Evolutionary conservation across 2,888 invertebrate species (phyloP), one percentile per base, ranked within the genome.

Genomic region (Nomada ruficornis): DNA sequence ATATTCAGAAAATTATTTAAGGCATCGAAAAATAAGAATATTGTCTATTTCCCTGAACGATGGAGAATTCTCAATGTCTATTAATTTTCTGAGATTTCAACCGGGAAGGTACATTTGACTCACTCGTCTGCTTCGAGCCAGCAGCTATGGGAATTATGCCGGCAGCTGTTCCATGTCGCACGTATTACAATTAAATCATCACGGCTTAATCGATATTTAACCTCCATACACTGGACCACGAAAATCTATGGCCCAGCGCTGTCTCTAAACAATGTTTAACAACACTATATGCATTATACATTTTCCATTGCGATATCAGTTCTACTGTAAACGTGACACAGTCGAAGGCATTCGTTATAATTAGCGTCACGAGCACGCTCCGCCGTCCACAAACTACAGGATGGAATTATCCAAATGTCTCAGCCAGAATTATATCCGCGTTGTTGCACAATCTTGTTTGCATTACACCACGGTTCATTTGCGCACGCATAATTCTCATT

Each of bases 301-400:
- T 82, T 84, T 84, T 68, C 84, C 79, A 73, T 60, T n/a, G 77
- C 77, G 59, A 55, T 83, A 83, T 83, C 82, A 68, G 70, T 67
- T 54, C 55, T 15, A 64, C 71, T 72, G 86, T 80, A 87, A 85
- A 85, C 86, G 82, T 67, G 80, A 75, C 80, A 84, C 84, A 85
- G 82, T 83, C 88, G 75, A 85, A 85, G 84, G 80, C 87, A 90
- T 90, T 90, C 86, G 86, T 90, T 90, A 88, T 87, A 89, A 89
- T 90, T 89, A 90, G 86, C 87, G 88, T 87, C 89, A 85, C 80
- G 82, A 74, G 74, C 87, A 86, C 81, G 79, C 84, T 78, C 77
- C 29, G 77, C 65, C 81, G 83, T 69, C 81, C 86, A 50, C 87
- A 80, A 82, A 85, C 86, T 85, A 62, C 77, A 70, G 57, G 71